A percentile compares a stretch with the other conserved stretches of the same genome.
Evolutionary conservation across 2,888 invertebrate genomes (phyloP).

Genomic region (Barypeithes pellucidus): DNA sequence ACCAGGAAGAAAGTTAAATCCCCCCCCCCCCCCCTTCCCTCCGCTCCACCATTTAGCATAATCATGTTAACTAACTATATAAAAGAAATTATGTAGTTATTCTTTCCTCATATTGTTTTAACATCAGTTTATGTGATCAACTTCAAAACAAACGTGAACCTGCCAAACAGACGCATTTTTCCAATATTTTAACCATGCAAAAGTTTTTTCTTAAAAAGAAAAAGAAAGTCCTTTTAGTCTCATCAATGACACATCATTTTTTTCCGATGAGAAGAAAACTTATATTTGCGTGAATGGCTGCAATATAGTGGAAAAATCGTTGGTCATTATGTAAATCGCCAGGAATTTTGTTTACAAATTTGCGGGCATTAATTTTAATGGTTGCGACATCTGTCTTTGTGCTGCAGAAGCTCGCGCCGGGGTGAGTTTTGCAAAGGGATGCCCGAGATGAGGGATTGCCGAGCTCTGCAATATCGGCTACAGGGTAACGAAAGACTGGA

Average conservation of each 20-base stretch:
- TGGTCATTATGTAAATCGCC: slow-evolving; percentile 63
- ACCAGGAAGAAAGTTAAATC: too few species aligned
- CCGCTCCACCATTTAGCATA: too few species aligned
- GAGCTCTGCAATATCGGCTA: slow-evolving; percentile 52
- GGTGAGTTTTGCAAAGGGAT: slow-evolving; percentile 40
- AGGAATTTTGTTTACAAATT: slow-evolving; percentile 63
- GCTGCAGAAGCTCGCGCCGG: slow-evolving; percentile 44
- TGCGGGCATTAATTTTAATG: slow-evolving; percentile 62
- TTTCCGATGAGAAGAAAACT: slow-evolving; percentile 50
- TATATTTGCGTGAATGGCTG: slow-evolving; percentile 55
- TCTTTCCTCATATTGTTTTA: too few species aligned
- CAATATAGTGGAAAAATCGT: slow-evolving; percentile 61
- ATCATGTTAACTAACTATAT: too few species aligned
- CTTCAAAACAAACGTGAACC: too few species aligned
- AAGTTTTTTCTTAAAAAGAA: not conserved
- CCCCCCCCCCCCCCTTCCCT: too few species aligned
- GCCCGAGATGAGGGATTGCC: slow-evolving; percentile 49
- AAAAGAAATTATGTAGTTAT: too few species aligned
- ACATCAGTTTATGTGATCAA: too few species aligned
- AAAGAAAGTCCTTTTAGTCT: slow-evolving; percentile 3
- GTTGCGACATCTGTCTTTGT: slow-evolving; percentile 63
- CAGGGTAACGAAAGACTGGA: slow-evolving; percentile 34
- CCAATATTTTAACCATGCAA: too few species aligned
- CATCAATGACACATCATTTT: slow-evolving; percentile 49
- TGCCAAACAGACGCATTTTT: too few species aligned